Conservation (phyloP, 2,888 invertebrate species). For the Pycnomerus fuliginosus region DNA sequence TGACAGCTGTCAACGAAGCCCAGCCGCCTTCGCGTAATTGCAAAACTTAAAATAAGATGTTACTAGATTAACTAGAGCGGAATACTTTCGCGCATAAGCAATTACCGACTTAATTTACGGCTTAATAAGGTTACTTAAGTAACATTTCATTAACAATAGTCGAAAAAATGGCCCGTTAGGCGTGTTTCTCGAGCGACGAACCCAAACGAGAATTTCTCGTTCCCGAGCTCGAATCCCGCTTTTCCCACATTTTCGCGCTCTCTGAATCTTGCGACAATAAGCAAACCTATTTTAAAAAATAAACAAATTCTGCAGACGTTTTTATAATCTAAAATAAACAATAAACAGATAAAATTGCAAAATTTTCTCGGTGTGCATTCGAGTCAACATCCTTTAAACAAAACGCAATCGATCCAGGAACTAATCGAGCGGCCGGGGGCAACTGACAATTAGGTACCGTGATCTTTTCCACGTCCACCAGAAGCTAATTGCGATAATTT, state of each 20-base stretch:
- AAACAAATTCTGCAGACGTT: conserved; percentile 34
- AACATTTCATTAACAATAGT: background rate
- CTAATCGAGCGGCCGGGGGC: no score
- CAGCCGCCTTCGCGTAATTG: background rate
- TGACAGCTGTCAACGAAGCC: background rate
- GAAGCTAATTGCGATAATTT: no score
- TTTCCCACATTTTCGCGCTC: conserved; percentile 3
- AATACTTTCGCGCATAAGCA: conserved; percentile 2
- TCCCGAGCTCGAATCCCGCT: background rate
- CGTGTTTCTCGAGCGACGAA: conserved; percentile 3
- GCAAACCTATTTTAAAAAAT: conserved; percentile 27
- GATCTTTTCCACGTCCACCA: no score
- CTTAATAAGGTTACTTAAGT: background rate
- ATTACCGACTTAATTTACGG: conserved; percentile 1
- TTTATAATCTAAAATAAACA: conserved; percentile 31
- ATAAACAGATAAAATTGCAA: conserved; percentile 32
- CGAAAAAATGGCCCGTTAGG: background rate
- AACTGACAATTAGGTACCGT: no score
- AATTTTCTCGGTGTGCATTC: conserved; percentile 19
- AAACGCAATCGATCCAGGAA: no score
- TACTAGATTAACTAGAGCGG: conserved; percentile 3
- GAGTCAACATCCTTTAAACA: conserved; percentile 31
- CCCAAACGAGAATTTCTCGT: conserved; percentile 2
- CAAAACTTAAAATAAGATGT: background rate
- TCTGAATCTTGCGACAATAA: conserved; percentile 10